Percentiles rank a stretch among this genome's conserved stretches.
phyloP scores from a whole-genome alignment of 2,888 invertebrate genomes.

The Leptinotarsa juncta region DNA sequence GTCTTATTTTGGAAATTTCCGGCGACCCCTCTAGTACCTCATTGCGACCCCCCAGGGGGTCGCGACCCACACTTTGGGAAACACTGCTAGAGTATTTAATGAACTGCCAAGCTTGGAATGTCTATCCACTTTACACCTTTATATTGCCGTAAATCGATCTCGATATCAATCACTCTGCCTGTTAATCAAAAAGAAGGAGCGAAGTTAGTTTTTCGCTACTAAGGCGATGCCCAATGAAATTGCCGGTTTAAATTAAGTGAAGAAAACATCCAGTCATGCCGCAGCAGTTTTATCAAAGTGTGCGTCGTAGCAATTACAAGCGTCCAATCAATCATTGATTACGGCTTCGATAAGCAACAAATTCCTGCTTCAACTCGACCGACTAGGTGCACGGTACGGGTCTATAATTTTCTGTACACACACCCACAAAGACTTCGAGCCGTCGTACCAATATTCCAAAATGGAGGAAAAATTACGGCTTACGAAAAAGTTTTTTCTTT shows the following conservation, averaged over 20 bases:
- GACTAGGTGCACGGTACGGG: slow-evolving; percentile 51
- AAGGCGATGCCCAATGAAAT: slow-evolving; percentile 53
- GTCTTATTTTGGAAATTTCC: too few relatives aligned
- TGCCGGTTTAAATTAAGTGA: slow-evolving; percentile 57
- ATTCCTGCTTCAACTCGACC: slow-evolving; percentile 47
- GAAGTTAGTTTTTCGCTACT: slow-evolving; percentile 28
- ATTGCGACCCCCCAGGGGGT: too few relatives aligned
- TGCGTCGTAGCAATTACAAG: slow-evolving; percentile 53
- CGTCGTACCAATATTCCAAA: slow-evolving; percentile 38
- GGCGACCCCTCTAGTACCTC: too few relatives aligned
- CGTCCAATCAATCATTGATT: slow-evolving; percentile 50
- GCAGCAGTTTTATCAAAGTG: slow-evolving; percentile 56
- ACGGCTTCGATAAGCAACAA: slow-evolving; percentile 40
- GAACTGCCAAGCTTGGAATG: too few relatives aligned
- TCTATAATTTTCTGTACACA: slow-evolving; percentile 57
- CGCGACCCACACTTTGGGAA: too few relatives aligned
- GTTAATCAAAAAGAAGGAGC: slow-evolving; percentile 32
- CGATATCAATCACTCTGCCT: background rate
- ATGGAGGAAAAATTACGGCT: slow-evolving; percentile 39
- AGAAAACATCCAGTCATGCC: slow-evolving; percentile 59
- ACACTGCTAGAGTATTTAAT: too few relatives aligned
- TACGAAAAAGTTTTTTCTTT: slow-evolving; percentile 31
- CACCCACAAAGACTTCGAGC: slow-evolving; percentile 51
- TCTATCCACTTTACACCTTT: background rate
- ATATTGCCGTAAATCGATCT: background rate